Evolutionary conservation across 2,888 invertebrate species (phyloP).

Genomic region (Digitonthophagus gazella): DNA sequence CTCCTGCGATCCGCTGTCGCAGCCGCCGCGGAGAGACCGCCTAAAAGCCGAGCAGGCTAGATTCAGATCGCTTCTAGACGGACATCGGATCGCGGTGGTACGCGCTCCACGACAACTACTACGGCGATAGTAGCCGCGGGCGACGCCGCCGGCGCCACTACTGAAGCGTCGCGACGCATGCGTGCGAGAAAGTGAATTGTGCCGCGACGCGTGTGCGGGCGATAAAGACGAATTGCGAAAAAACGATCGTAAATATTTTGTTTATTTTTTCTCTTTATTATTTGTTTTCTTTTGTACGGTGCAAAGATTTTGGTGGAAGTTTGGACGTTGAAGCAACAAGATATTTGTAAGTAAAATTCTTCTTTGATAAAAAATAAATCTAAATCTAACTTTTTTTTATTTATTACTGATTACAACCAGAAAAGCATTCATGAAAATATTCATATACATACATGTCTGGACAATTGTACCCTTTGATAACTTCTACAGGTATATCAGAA

Average conservation of each 20-base stretch:
- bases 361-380: no score
- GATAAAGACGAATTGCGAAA: background rate
- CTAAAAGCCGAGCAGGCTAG: conserved; percentile 37
- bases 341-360: no score
- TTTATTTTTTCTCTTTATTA: background rate
- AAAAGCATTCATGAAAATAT: no score
- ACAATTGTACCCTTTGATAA: no score
- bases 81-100: background rate
- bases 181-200: conserved; percentile 21
- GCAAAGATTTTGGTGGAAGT: no score
- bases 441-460: no score
- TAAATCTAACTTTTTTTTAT: no score
- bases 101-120: conserved; percentile 5
- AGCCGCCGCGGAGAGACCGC: conserved; percentile 37
- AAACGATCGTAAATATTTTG: background rate
- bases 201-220: background rate
- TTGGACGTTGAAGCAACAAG: no score
- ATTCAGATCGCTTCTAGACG: background rate
- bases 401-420: no score
- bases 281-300: background rate
- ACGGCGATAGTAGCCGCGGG: background rate
- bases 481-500: no score
- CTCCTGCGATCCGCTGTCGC: conserved; percentile 38
- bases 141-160: conserved; percentile 10
- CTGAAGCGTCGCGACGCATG: conserved; percentile 14